Evolutionary conservation across 2,113 vertebrate genomes (phyloP).

Genomic region (Prionailurus bengalensis): DNA sequence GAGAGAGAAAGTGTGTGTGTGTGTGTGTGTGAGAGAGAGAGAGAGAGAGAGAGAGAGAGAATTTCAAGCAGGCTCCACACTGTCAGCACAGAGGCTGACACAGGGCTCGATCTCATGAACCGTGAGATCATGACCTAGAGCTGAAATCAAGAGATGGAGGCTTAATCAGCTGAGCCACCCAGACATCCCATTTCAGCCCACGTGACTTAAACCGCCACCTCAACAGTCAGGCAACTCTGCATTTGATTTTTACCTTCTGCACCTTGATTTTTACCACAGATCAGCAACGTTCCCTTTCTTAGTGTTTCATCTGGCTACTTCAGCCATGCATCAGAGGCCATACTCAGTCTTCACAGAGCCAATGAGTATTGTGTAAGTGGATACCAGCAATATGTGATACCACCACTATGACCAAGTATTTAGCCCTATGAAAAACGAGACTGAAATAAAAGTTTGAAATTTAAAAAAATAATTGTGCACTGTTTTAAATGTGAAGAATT

Average conservation of each 20-base stretch:
- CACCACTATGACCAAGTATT: not conserved
- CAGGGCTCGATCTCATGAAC: too few relatives aligned
- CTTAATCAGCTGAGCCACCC: too few relatives aligned
- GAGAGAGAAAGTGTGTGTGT: too few relatives aligned
- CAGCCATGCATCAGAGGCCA: not conserved
- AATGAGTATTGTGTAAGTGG: not conserved
- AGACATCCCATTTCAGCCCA: not conserved
- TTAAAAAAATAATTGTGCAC: not conserved
- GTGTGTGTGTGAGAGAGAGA: too few relatives aligned
- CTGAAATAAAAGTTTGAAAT: not conserved
- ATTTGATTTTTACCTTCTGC: constrained; percentile 39
- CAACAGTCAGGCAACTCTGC: not conserved
- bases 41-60: too few relatives aligned
- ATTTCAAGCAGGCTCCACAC: too few relatives aligned
- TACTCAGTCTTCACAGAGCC: not conserved
- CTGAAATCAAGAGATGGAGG: too few relatives aligned
- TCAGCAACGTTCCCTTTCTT: not conserved
- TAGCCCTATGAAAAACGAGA: not conserved
- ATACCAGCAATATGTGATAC: not conserved
- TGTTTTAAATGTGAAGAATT: constrained; percentile 31
- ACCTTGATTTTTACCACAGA: too few relatives aligned
- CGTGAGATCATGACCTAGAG: too few relatives aligned
- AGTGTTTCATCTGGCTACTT: not conserved
- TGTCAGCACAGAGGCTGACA: too few relatives aligned
- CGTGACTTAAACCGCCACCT: not conserved